Conservation (phyloP, 2,113 vertebrate genomes). For the Sitta europaea region DNA sequence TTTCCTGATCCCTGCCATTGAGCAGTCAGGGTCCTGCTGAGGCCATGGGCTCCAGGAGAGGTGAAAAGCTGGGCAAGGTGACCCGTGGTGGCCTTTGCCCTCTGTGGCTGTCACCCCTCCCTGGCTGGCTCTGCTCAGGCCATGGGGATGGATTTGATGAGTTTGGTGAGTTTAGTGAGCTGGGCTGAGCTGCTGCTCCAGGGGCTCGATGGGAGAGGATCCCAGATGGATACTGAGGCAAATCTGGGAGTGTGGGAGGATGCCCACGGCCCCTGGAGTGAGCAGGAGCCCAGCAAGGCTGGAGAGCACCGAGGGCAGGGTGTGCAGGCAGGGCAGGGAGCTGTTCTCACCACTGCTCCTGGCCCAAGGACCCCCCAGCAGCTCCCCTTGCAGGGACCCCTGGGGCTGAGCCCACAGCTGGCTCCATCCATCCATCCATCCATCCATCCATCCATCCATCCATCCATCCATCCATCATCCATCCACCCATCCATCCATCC, state of each 20-base stretch:
- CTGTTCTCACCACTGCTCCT: background rate
- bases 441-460: no score
- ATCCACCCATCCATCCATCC: no score
- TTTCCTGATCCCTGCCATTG: background rate
- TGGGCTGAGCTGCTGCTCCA: background rate
- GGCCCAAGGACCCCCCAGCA: background rate
- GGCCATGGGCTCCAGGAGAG: background rate
- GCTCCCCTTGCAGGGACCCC: background rate
- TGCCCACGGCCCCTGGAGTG: fast-evolving
- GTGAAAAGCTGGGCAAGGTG: background rate
- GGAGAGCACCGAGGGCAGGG: background rate
- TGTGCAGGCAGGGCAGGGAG: background rate
- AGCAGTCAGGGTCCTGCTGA: background rate
- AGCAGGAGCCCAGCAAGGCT: background rate
- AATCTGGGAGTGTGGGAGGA: background rate
- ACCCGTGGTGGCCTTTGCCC: background rate
- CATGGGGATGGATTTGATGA: background rate
- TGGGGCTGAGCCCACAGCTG: background rate
- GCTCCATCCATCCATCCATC: no score
- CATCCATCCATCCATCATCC: no score
- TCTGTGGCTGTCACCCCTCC: background rate
- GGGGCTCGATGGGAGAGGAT: background rate
- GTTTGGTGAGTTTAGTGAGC: background rate
- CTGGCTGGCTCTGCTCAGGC: background rate
- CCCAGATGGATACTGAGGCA: background rate